Conservation (phyloP, 1,140 invertebrate genomes). For the Pseudomyrmex dendroicus region DNA sequence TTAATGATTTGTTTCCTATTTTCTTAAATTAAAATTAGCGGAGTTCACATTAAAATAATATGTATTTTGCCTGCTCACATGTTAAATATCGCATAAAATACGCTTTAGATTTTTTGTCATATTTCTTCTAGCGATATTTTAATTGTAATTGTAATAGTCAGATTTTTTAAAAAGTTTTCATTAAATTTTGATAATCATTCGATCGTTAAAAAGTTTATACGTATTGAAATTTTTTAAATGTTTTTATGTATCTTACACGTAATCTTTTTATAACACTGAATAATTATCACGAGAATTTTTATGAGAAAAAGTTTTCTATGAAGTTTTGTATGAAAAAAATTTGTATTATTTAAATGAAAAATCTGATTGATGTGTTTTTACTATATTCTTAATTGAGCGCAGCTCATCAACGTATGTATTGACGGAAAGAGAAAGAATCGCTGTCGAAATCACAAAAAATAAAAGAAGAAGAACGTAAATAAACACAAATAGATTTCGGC, state of each 20-base stretch:
- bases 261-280: too few relatives aligned
- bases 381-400: slow-evolving; percentile 33
- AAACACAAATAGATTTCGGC: slow-evolving; percentile 65
- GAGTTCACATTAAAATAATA: neutral
- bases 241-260: too few relatives aligned
- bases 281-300: too few relatives aligned
- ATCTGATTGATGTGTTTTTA: slow-evolving; percentile 14
- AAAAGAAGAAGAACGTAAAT: slow-evolving; percentile 56
- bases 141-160: neutral
- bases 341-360: too few relatives aligned
- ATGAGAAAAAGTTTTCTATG: too few relatives aligned
- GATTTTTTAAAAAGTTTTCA: neutral
- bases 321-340: neutral
- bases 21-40: slow-evolving; percentile 20
- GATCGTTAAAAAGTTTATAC: neutral
- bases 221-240: too few relatives aligned
- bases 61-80: neutral
- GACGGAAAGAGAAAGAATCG: slow-evolving; percentile 1
- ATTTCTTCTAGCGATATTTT: neutral
- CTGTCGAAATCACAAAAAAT: slow-evolving; percentile 39
- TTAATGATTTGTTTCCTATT: neutral
- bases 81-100: slow-evolving; percentile 2
- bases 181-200: too few relatives aligned
- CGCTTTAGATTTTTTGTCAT: neutral
- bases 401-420: neutral